Percentiles rank a stretch among this genome's conserved stretches.
Conservation (phyloP, 1,140 invertebrate species). For the Drosophila auraria region DNA sequence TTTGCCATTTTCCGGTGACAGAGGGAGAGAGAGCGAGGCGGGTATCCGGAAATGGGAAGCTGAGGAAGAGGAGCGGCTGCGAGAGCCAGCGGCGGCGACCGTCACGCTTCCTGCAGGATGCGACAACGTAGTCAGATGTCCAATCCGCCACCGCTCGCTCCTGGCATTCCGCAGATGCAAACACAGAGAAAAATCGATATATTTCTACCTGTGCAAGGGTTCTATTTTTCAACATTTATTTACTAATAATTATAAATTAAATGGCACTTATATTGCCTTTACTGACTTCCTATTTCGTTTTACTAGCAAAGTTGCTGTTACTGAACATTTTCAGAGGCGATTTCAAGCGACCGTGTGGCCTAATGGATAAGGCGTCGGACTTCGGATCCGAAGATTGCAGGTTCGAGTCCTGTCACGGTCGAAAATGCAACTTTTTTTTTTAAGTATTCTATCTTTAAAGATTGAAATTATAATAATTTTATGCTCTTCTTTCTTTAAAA, state of each 20-base stretch:
- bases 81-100: slow-evolving; percentile 49
- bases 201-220: not conserved
- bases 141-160: slow-evolving; percentile 11
- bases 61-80: slow-evolving; percentile 25
- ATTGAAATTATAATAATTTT: not conserved
- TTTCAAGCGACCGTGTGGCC: slow-evolving; percentile 32
- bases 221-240: not conserved
- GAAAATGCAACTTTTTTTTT: not conserved
- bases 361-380: slow-evolving; percentile 49
- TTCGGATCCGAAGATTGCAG: slow-evolving; percentile 51
- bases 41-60: slow-evolving; percentile 25
- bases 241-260: not conserved
- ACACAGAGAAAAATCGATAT: slow-evolving; percentile 20
- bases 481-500: too few species aligned
- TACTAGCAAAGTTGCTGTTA: not conserved
- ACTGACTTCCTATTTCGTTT: not conserved
- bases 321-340: not conserved
- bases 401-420: slow-evolving; percentile 45
- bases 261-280: not conserved
- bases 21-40: not conserved
- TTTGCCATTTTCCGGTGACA: slow-evolving; percentile 31
- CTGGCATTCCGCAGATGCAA: not conserved
- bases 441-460: not conserved
- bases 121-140: slow-evolving; percentile 64
- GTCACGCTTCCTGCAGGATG: slow-evolving; percentile 78